Conservation (phyloP, 2,888 invertebrate genomes). For the Lithodes maja region DNA sequence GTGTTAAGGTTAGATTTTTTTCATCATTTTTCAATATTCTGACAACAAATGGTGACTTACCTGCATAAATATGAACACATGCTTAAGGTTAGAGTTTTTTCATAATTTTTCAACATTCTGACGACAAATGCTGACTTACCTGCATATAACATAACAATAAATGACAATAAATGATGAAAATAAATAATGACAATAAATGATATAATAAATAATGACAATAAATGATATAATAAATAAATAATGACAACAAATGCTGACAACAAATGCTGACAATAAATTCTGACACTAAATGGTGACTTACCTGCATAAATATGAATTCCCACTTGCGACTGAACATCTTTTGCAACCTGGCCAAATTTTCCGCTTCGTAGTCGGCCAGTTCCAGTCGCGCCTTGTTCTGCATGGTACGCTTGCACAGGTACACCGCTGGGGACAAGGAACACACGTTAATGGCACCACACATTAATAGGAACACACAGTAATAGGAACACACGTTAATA, state of each 20-base stretch:
- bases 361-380: constrained; percentile 98
- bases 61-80: constrained; percentile 99
- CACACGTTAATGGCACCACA: background rate
- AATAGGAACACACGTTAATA: background rate
- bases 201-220: too few relatives aligned
- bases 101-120: too few relatives aligned
- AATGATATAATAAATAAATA: too few relatives aligned
- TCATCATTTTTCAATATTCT: too few relatives aligned
- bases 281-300: background rate
- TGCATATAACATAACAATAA: too few relatives aligned
- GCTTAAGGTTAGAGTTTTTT: constrained; percentile 74
- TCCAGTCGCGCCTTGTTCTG: constrained; percentile 99
- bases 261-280: too few relatives aligned
- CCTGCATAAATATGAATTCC: constrained; percentile 99
- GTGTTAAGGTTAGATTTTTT: too few relatives aligned
- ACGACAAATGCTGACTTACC: constrained; percentile 11
- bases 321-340: constrained; percentile 99
- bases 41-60: constrained; percentile 12
- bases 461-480: background rate
- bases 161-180: too few relatives aligned
- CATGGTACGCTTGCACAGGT: constrained; percentile 99
- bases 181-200: too few relatives aligned
- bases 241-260: too few relatives aligned
- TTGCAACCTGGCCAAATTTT: constrained; percentile 96
- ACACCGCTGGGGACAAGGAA: constrained; percentile 85